These are phyloP conservation scores for Silurus aristotelis DNA, from an alignment of 2,797 vertebrate genomes.

Conservation along the genomic window DNA sequence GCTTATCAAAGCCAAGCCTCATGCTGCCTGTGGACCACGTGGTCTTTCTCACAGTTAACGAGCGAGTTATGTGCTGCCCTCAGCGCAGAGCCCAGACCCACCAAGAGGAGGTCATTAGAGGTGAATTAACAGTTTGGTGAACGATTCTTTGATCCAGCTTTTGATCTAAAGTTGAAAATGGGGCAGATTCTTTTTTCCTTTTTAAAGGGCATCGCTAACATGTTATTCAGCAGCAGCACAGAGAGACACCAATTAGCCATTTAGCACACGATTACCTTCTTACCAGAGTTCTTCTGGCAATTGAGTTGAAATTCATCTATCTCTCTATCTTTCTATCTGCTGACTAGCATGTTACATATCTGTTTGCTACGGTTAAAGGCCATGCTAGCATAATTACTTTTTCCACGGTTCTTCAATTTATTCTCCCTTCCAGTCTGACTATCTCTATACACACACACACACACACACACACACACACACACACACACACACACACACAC, in stretches of 20 bases:
- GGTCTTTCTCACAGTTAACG: constrained; percentile 26
- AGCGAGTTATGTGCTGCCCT: constrained; percentile 1
- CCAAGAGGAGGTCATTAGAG: constrained; percentile 4
- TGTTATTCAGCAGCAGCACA: not conserved
- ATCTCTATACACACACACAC: not conserved
- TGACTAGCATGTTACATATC: not conserved
- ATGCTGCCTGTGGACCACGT: not conserved
- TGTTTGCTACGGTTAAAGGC: not conserved
- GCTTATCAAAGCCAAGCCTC: not conserved
- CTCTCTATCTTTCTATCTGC: not conserved
- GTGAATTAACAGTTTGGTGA: constrained; percentile 17
- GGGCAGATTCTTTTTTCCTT: not conserved
- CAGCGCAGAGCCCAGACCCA: not conserved
- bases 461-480: constrained; percentile 15
- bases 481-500: constrained; percentile 5
- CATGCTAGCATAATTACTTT: not conserved
- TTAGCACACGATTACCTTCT: constrained; percentile 5
- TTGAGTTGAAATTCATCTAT: not conserved
- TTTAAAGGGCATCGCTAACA: constrained; percentile 13
- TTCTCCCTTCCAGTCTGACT: not conserved
- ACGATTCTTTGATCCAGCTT: constrained; percentile 14
- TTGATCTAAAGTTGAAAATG: constrained; percentile 10
- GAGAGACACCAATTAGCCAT: constrained; percentile 14
- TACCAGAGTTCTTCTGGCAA: not conserved
- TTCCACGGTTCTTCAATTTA: not conserved